Evolutionary conservation across 2,113 vertebrate species (phyloP), one percentile per base, ranked within the genome.

Genomic region (Tachysurus vachellii): DNA sequence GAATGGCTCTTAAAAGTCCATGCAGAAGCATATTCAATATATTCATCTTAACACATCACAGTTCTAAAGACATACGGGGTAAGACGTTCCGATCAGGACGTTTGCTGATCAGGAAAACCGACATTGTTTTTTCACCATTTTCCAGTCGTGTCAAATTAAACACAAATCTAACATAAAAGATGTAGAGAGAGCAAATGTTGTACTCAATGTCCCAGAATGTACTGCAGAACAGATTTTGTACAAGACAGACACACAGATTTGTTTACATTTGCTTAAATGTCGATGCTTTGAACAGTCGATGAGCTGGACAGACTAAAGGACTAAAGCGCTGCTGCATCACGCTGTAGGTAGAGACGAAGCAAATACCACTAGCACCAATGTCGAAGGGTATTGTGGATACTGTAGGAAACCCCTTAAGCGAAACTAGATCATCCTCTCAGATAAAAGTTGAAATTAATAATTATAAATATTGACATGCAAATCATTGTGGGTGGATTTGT

Each of bases 321-420:
- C 14, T 80, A 80, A 56, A 80, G 28, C 6, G 7, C 77, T 80
- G 77, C 77, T 36, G 28, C n/a, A 57, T 80, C 77, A 31, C 77
- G 56, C 26, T 57, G 28, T 31, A 56, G 53, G n/a, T 80, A 80
- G n/a, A 80, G 28, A 17, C 31, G 4, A 28, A 28, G 76, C n/a
- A 54, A 57, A 57, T 50, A 54, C 50, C 53, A 36, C 14, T 56
- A 19, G 31, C 14, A 36, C 53, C 53, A 57, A n/a, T 36, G 14
- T 17, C 13, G 7, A 77, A 54, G 9, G 47, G 75, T 23, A 56
- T 79, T 56, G n/a, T 54, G 26, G 76, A 16, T 56, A 80, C 14
- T 31, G 53, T 57, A 57, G 6, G 6, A 79, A 53, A 73, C 7
- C 3, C 36, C 9, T 44, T 21, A 8, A 50, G 12, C 50, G 21